phyloP scores from a whole-genome alignment of 1,140 invertebrate genomes.

The Proales similis region DNA sequence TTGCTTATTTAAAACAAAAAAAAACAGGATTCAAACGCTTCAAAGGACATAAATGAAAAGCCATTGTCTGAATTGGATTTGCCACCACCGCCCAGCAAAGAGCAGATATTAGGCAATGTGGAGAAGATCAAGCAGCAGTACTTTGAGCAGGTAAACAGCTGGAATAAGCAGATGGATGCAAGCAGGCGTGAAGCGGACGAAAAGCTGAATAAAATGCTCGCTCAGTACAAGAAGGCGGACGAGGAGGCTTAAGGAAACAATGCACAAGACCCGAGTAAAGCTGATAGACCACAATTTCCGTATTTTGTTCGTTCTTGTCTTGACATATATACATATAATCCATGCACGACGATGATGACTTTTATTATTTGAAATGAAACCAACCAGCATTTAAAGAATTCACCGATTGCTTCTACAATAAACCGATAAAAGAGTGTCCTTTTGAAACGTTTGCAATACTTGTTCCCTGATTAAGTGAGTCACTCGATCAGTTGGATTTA shows the following conservation, averaged over 20 bases:
- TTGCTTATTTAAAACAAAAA: too few relatives aligned
- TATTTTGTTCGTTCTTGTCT: conserved; percentile 14
- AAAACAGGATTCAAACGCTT: too few relatives aligned
- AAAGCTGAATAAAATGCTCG: conserved; percentile 34
- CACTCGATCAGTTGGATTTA: too few relatives aligned
- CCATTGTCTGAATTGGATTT: conserved; percentile 17
- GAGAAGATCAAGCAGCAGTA: conserved; percentile 36
- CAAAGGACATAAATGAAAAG: conserved; percentile 12
- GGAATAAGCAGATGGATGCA: conserved; percentile 27
- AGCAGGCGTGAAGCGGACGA: conserved; percentile 33
- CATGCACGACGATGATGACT: background rate
- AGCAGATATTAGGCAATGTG: conserved; percentile 34
- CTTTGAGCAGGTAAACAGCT: conserved; percentile 27
- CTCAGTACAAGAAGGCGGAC: conserved; percentile 7
- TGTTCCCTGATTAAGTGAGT: too few relatives aligned
- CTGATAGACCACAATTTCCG: background rate
- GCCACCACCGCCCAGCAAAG: conserved; percentile 34
- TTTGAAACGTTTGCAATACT: too few relatives aligned
- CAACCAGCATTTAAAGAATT: conserved; percentile 1
- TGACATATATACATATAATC: background rate
- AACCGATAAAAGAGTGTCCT: background rate
- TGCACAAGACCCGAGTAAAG: too few relatives aligned
- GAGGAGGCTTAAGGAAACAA: too few relatives aligned
- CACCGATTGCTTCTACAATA: background rate
- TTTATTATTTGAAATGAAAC: conserved; percentile 14